Evolutionary conservation across 2,888 invertebrate species (phyloP), one percentile per base, ranked within the genome.

Genomic region (Lamellibrachia satsuma): DNA sequence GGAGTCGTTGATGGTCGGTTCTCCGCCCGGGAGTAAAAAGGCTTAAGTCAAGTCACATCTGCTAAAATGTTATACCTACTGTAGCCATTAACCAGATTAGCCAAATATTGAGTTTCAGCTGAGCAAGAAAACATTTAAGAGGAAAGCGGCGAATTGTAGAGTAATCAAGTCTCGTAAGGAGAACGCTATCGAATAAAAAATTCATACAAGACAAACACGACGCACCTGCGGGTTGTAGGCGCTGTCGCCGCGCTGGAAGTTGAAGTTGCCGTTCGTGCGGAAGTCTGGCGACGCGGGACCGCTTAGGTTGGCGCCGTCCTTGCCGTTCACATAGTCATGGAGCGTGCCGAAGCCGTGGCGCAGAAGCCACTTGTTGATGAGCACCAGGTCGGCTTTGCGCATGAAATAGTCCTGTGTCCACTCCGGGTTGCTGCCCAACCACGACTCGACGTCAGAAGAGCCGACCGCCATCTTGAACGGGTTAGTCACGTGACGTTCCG

Each of bases 301-400:
- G 92, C 93, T 39, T 91, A 91, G n/a, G 8, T 22, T 22, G 52
- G 52, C 93, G 27, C 92, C 15, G 51, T 52, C 91, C 39, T 52
- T 52, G 52, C 91, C 27, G 52, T 52, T 93, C 57, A 96, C 95
- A 93, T 95, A 95, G 92, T 96, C 96, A 93, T 96, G 96, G 90
- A 97, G 95, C 39, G 96, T 95, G 39, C 96, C 95, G 94, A 96
- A 97, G 3, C 97, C 97, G 94, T 97, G 97, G 2, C 95, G 95
- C 39, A 96, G 95, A 51, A 97, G 95, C 97, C 97, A 97, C 93
- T 96, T 96, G 95, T 97, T 97, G 92, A 97, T 96, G 39, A 97
- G 95, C 1, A 94, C 94, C 3, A 97, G 94, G 93, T 97, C 97
- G n/a, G 97, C 97, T 94, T 97, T 97, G 93, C 96, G 95, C 90